These are phyloP conservation scores for Hippocampus zosterae DNA, from an alignment of 2,113 vertebrate species.

Conservation along the genomic window DNA sequence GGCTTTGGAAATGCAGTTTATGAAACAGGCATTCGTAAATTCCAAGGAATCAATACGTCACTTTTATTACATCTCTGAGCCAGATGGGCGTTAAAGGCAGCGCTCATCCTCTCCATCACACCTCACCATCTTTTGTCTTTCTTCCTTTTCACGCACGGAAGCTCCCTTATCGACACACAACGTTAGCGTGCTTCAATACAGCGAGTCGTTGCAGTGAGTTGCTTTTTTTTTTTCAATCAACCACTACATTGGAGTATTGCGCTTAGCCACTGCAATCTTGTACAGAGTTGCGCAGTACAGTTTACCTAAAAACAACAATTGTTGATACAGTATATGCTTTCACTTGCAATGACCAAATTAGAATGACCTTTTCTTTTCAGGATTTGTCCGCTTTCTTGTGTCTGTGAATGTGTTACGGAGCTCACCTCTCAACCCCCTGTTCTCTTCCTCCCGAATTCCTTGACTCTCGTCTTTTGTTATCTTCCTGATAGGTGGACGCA, in stretches of 20 bases:
- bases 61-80: constrained; percentile 99
- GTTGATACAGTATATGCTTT: not conserved
- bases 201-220: not conserved
- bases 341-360: not conserved
- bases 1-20: constrained; percentile 98
- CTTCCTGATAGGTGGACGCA: constrained; percentile 9
- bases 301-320: not conserved
- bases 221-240: not conserved
- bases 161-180: not conserved
- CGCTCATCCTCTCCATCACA: constrained; percentile 66
- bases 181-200: not conserved
- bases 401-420: constrained; percentile 18
- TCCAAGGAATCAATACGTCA: constrained; percentile 99
- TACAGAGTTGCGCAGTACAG: not conserved
- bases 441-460: constrained; percentile 32
- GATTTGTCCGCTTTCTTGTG: not conserved
- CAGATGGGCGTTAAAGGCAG: constrained; percentile 97
- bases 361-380: not conserved
- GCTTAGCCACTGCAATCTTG: not conserved
- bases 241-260: not conserved
- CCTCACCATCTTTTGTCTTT: constrained; percentile 22
- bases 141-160: not conserved
- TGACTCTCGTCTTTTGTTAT: constrained; percentile 4
- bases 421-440: constrained; percentile 10
- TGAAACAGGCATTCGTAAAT: constrained; percentile 99